Base-by-base conservation (phyloP, 2,797 vertebrate genomes). In the Poeciliopsis paucimaculata region DNA sequence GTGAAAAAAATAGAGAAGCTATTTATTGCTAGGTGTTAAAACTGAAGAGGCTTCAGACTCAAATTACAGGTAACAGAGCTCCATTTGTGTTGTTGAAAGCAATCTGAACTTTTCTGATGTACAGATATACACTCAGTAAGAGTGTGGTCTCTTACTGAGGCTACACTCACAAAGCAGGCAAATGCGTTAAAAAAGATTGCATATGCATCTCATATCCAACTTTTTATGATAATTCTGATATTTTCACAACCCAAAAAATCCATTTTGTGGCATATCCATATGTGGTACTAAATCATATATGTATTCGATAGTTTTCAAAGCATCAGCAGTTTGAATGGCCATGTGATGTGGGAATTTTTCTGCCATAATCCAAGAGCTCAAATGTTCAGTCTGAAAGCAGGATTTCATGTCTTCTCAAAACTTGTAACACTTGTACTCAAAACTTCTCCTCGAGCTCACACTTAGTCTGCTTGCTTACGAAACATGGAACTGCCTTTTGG, bases 1-100 rank as follows among this genome's bases (percentile, higher is more conserved):
- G 39, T 71, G 46, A 11, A 55, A 20, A 66, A 79, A 72, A 72
- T 28, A 20, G 43, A 83, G 36, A 82, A 74, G 53, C 73, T 31
- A 73, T 72, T 81, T 47, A n/a, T 43, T 73, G 18, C 55, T 26
- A 15, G 60, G 23, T 60, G 36, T 75, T 75, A 5, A 73, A 82
- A 78, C 10, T 77, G 74, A 75, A 83, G 20, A 77, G 46, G 26
- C 51, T 45, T 64, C n/a, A 76, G 45, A 41, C 31, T 75, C 0
- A 47, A 47, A 84, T 66, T 47, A n/a, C 11, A n/a, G 7, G 12
- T 12, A 75, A 43, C 39, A 72, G 23, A 71, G 70, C 5, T 49
- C 31, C 23, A 36, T 18, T 23, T 77, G 39, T 76, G 34, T 39
- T 36, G 34, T 5, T 43, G 36, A 43, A 75, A 57, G 39, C 34